Percentiles rank a stretch among this genome's conserved stretches.
Conservation (phyloP, 2,888 invertebrate genomes). For the Mycalesis mineus region DNA sequence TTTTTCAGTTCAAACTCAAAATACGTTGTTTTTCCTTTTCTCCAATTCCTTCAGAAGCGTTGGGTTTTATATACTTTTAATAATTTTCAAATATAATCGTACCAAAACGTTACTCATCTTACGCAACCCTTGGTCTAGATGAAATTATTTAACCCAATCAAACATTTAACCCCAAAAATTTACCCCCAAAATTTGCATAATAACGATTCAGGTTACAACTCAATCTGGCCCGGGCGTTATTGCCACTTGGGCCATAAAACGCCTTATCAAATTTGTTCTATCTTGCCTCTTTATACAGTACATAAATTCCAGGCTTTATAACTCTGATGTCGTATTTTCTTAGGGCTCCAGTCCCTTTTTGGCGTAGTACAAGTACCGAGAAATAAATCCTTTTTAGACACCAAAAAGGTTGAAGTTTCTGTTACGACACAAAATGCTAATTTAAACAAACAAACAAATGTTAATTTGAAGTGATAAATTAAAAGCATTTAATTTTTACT, state of each 20-base stretch:
- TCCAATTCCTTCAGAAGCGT: too few species aligned
- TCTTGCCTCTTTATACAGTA: conserved; percentile 12
- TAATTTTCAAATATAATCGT: background rate
- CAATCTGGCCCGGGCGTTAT: conserved; percentile 43
- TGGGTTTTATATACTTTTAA: background rate
- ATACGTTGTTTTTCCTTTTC: too few species aligned
- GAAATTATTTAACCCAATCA: conserved; percentile 67
- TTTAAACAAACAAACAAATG: too few species aligned
- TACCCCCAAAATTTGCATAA: conserved; percentile 60
- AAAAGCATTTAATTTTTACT: too few species aligned
- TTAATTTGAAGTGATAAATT: too few species aligned
- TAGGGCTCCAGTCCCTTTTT: background rate
- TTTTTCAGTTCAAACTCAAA: too few species aligned
- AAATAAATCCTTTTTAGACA: background rate
- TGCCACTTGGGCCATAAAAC: conserved; percentile 13
- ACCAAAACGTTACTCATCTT: background rate
- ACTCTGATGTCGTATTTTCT: background rate
- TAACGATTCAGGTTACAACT: conserved; percentile 50
- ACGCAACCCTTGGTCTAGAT: conserved; percentile 36
- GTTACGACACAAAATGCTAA: too few species aligned
- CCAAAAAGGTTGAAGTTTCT: too few species aligned
- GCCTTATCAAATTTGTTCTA: conserved; percentile 22
- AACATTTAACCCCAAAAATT: conserved; percentile 61
- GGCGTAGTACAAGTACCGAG: background rate
- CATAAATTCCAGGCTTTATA: conserved; percentile 8